A percentile compares a stretch with the other conserved stretches of the same genome.
These are phyloP conservation scores for Ennomos quercinarius DNA, from an alignment of 2,888 invertebrate genomes.

Conservation along the genomic window DNA sequence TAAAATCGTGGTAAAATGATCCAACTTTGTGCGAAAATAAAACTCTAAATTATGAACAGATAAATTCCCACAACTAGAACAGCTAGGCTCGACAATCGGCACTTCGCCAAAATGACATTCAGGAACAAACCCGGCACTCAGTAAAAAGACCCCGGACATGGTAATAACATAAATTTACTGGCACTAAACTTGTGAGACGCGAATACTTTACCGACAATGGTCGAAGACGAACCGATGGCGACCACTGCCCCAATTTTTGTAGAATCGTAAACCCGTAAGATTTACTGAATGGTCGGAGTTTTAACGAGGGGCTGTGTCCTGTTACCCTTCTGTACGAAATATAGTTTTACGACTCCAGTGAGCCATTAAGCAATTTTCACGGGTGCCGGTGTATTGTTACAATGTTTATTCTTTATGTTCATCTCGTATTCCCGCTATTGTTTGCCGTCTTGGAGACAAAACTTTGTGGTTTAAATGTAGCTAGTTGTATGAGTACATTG, in stretches of 20 bases:
- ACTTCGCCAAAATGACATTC: constrained; percentile 40
- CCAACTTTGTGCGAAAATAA: no score
- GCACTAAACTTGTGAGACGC: constrained; percentile 40
- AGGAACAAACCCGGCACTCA: constrained; percentile 43
- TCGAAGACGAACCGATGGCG: constrained; percentile 43
- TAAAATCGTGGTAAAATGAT: no score
- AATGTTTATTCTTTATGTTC: constrained; percentile 42
- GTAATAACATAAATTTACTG: constrained; percentile 44
- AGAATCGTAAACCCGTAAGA: constrained; percentile 79
- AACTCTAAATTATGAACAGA: neutral
- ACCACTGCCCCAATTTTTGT: constrained; percentile 72
- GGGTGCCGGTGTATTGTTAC: constrained; percentile 41
- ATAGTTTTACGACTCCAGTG: constrained; percentile 77
- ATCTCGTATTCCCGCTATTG: constrained; percentile 23
- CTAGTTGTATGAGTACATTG: neutral
- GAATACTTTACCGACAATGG: constrained; percentile 40
- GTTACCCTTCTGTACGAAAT: constrained; percentile 57
- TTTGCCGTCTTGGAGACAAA: constrained; percentile 11
- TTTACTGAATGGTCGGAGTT: constrained; percentile 78
- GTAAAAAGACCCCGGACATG: constrained; percentile 39
- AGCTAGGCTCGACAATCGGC: constrained; percentile 23
- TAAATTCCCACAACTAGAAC: neutral
- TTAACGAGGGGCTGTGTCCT: constrained; percentile 72
- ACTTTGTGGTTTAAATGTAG: constrained; percentile 17
- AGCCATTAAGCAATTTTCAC: constrained; percentile 63